Percentiles rank a stretch among this genome's conserved stretches.
These are phyloP conservation scores for Gambusia affinis DNA, from an alignment of 2,113 vertebrate genomes.

Conservation along the genomic window DNA sequence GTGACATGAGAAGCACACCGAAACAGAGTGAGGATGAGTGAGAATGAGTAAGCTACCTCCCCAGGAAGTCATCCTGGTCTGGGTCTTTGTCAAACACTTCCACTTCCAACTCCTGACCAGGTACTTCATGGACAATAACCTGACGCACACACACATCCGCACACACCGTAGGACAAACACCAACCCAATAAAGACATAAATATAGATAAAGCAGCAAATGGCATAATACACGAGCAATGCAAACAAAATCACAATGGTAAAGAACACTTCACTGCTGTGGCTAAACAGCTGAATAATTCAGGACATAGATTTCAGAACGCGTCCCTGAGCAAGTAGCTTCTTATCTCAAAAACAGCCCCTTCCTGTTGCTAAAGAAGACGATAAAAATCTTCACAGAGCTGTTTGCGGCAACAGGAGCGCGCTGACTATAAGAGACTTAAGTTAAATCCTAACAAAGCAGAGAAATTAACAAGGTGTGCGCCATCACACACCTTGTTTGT, in stretches of 20 bases:
- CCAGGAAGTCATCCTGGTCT: slow-evolving; percentile 95
- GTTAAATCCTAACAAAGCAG: slow-evolving; percentile 1
- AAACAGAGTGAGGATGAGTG: slow-evolving; percentile 53
- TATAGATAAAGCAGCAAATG: slow-evolving; percentile 54
- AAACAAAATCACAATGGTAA: slow-evolving; percentile 48
- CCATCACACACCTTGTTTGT: too few relatives aligned
- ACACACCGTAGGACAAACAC: slow-evolving; percentile 14
- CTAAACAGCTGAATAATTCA: not conserved
- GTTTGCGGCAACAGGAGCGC: slow-evolving; percentile 10
- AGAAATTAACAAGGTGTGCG: slow-evolving; percentile 9
- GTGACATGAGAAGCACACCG: slow-evolving; percentile 45
- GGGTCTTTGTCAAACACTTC: slow-evolving; percentile 96
- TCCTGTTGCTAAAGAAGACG: slow-evolving; percentile 46
- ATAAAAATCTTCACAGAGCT: slow-evolving; percentile 40
- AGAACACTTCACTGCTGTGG: slow-evolving; percentile 12
- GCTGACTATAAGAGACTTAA: slow-evolving; percentile 8
- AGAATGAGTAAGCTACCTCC: slow-evolving; percentile 83
- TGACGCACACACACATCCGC: slow-evolving; percentile 74
- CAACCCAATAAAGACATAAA: slow-evolving; percentile 49
- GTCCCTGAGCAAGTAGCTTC: slow-evolving; percentile 10
- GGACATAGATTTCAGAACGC: slow-evolving; percentile 1
- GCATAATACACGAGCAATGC: slow-evolving; percentile 59
- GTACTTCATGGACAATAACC: slow-evolving; percentile 95
- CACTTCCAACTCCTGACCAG: slow-evolving; percentile 94
- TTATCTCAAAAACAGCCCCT: slow-evolving; percentile 50